Evolutionary conservation across 2,113 vertebrate genomes (phyloP).

Genomic region (Seriola dumerili): DNA sequence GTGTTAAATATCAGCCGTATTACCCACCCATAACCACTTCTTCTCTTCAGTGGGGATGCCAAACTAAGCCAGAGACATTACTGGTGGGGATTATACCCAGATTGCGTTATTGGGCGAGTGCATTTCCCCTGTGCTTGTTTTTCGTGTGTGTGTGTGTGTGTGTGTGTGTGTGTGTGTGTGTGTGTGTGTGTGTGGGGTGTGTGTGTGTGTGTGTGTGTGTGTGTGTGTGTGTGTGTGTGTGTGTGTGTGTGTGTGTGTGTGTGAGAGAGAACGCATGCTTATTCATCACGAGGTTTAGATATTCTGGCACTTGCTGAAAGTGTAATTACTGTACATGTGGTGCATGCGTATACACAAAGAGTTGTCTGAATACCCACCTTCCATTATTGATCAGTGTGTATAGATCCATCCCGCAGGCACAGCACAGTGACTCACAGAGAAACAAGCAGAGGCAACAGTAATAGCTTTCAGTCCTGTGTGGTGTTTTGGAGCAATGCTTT

Average conservation of each 20-base stretch:
- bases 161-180: not conserved
- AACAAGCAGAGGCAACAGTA: slow-evolving; percentile 18
- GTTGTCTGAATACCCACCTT: not conserved
- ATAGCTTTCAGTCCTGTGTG: slow-evolving; percentile 31
- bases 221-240: not conserved
- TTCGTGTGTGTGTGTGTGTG: not conserved
- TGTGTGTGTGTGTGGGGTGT: too few species aligned
- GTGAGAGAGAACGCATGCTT: not conserved
- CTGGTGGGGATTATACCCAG: not conserved
- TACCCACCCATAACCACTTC: not conserved
- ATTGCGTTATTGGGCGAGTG: not conserved
- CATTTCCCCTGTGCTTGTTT: slow-evolving; percentile 8
- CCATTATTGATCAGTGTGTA: slow-evolving; percentile 53
- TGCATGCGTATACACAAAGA: not conserved
- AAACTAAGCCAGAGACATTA: slow-evolving; percentile 15
- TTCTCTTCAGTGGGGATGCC: slow-evolving; percentile 4
- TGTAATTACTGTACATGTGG: slow-evolving; percentile 34
- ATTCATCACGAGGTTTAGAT: slow-evolving; percentile 5
- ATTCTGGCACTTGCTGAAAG: slow-evolving; percentile 18
- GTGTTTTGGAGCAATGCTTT: not conserved
- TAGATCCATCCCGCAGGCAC: slow-evolving; percentile 38
- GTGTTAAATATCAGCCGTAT: slow-evolving; percentile 3
- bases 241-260: not conserved
- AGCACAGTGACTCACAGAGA: slow-evolving; percentile 15
- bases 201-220: not conserved